These are phyloP conservation scores for Cololabis saira DNA, from an alignment of 2,113 vertebrate genomes.

Conservation along the genomic window DNA sequence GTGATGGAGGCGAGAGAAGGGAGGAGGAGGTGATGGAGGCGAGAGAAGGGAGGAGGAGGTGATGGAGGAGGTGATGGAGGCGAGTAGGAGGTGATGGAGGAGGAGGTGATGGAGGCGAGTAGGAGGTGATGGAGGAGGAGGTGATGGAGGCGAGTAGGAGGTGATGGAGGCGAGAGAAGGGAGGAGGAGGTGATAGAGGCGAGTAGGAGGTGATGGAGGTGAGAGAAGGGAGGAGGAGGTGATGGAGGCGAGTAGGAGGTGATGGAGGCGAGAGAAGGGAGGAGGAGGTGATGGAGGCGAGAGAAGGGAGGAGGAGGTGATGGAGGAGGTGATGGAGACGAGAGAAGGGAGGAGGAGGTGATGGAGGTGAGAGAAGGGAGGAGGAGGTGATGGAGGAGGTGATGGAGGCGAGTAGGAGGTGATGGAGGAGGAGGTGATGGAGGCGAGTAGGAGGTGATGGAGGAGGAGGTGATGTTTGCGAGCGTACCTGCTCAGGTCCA, in stretches of 20 bases:
- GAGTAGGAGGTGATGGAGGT: too few relatives aligned
- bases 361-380: neutral
- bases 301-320: neutral
- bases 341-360: neutral
- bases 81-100: neutral
- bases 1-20: too few relatives aligned
- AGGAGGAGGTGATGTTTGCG: conserved; percentile 67
- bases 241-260: too few relatives aligned
- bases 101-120: neutral
- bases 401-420: neutral
- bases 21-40: too few relatives aligned
- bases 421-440: too few relatives aligned
- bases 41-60: too few relatives aligned
- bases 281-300: conserved; percentile 41
- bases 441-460: conserved; percentile 47
- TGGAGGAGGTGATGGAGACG: neutral
- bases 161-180: too few relatives aligned
- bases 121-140: neutral
- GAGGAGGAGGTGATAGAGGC: too few relatives aligned
- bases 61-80: neutral
- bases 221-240: too few relatives aligned
- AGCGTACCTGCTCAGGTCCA: conserved; percentile 91
- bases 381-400: conserved; percentile 63
- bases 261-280: too few relatives aligned
- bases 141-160: conserved; percentile 50